Evolutionary conservation across 2,113 vertebrate genomes (phyloP), one percentile per base, ranked within the genome.

Genomic region (Eupsittula cactorum): DNA sequence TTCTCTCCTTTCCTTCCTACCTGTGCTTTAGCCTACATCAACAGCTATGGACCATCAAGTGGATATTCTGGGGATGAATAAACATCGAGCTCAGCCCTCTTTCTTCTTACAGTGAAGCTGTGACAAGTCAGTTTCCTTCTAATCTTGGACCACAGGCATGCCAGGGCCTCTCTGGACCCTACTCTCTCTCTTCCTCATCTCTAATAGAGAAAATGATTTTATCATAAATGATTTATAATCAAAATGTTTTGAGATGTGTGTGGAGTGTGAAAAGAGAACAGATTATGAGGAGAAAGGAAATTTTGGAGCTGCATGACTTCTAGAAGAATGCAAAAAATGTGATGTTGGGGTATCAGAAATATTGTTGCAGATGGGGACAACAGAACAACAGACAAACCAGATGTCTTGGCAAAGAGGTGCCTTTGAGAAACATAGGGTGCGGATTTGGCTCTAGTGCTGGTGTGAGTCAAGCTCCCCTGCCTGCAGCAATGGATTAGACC

Each of bases 231-330:
- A 84, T 41, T 50, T 23, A 2, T n/a, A 39, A 55, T 47, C 20
- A 77, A 55, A 80, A 62, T 0, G 0, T 50, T 77, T 70, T 0
- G 7, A n/a, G 1, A 0, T 9, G n/a, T 17, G 19, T 4, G 31
- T 19, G 13, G 24, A 13, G 13, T 35, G 24, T 5, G 37, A 27
- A 55, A 10, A 47, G 31, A 68, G 16, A 60, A 86, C 50, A 35
- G 35, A 39, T 31, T 28, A 33, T 16, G 47, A 59, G 21, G 29
- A 57, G 11, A 41, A 31, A 42, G 68, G 41, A 57, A 62, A 41
- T 62, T 17, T 62, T n/a, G 46, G 20, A 84, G 73, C 74, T 62
- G 47, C 11, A 3, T 27, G 33, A 44, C 44, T 39, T 62, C 49
- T 35, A 33, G 17, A 88, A 80, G 44, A 33, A 60, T 11, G n/a